Evolutionary conservation across 2,888 invertebrate species (phyloP).

Genomic region (Choristoneura rosaceana): DNA sequence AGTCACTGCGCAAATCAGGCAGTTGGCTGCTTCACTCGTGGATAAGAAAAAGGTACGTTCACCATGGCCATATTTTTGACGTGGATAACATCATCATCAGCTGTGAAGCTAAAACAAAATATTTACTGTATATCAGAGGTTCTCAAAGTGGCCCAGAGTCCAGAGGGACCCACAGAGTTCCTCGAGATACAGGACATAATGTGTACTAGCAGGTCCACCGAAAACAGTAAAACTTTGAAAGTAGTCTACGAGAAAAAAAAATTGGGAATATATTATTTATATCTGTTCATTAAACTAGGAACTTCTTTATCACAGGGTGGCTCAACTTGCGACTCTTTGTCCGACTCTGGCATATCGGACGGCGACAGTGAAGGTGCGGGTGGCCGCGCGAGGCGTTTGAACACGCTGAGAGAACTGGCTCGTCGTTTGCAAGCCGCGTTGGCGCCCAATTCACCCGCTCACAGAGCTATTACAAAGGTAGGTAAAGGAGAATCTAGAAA

Average conservation of each 20-base stretch:
- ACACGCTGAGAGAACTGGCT: conserved; percentile 88
- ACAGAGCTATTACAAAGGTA: conserved; percentile 88
- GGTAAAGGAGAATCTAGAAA: too few species aligned
- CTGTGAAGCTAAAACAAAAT: too few species aligned
- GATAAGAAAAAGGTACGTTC: conserved; percentile 75
- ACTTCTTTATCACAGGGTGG: conserved; percentile 62
- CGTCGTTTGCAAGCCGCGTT: conserved; percentile 88
- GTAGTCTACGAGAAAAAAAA: too few species aligned
- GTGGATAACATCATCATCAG: too few species aligned
- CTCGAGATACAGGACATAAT: too few species aligned
- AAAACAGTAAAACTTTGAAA: too few species aligned
- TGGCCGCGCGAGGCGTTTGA: conserved; percentile 88
- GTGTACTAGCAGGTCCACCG: too few species aligned
- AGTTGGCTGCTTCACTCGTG: conserved; percentile 86
- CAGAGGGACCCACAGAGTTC: too few species aligned
- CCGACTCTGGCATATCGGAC: conserved; percentile 92
- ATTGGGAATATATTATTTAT: too few species aligned
- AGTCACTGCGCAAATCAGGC: conserved; percentile 84
- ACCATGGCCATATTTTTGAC: too few species aligned
- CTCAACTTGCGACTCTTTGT: conserved; percentile 88
- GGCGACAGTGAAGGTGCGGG: conserved; percentile 88
- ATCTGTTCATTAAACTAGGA: not conserved
- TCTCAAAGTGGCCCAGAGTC: too few species aligned
- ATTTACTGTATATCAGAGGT: too few species aligned
- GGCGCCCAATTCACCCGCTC: conserved; percentile 88